Evolutionary conservation across 2,113 vertebrate genomes (phyloP).

Genomic region (Cheilinus undulatus): DNA sequence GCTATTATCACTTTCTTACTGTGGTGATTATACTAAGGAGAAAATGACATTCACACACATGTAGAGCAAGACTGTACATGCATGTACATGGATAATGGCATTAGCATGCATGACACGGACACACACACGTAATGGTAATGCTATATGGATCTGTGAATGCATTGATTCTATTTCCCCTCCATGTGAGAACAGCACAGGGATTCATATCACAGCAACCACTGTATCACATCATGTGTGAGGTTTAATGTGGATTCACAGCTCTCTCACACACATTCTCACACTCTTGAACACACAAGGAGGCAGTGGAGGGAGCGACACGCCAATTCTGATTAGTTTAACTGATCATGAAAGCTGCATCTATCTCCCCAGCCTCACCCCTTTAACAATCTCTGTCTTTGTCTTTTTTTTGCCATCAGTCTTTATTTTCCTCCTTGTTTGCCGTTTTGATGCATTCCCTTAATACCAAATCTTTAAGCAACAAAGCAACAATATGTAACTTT

Average conservation of each 20-base stretch:
- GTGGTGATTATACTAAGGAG: constrained; percentile 30
- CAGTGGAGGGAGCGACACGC: constrained; percentile 21
- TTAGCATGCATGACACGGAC: not conserved
- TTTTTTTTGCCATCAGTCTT: constrained; percentile 11
- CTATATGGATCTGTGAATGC: constrained; percentile 38
- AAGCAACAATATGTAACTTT: too few species aligned
- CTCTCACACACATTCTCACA: constrained; percentile 21
- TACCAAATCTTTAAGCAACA: not conserved
- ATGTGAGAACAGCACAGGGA: constrained; percentile 20
- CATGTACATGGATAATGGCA: not conserved
- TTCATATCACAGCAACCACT: constrained; percentile 43
- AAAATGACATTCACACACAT: constrained; percentile 13
- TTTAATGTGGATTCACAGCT: constrained; percentile 22
- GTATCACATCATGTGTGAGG: constrained; percentile 48
- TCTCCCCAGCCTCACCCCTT: constrained; percentile 40
- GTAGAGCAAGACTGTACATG: constrained; percentile 3
- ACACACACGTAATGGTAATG: constrained; percentile 11
- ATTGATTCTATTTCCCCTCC: constrained; percentile 42
- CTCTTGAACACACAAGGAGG: not conserved
- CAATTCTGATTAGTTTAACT: constrained; percentile 63
- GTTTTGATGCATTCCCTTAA: not conserved
- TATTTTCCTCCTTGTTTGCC: not conserved
- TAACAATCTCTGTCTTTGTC: constrained; percentile 22
- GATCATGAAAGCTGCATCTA: constrained; percentile 70
- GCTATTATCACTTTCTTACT: constrained; percentile 22